phyloP scores from a whole-genome alignment of 2,113 vertebrate species.

The Thinocorus orbignyianus region DNA sequence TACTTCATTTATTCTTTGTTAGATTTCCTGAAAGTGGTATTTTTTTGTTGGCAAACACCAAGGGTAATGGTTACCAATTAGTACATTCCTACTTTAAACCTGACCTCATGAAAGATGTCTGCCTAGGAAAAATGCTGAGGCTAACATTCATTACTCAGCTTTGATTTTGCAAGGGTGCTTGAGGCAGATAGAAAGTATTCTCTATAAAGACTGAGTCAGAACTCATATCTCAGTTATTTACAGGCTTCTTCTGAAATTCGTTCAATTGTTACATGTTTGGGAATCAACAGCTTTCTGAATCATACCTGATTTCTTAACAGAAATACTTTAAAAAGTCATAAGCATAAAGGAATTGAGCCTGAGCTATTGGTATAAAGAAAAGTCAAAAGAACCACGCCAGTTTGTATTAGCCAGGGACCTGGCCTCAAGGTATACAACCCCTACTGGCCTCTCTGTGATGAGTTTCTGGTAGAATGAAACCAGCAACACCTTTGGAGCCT shows the following conservation, averaged over 20 bases:
- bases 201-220: not conserved
- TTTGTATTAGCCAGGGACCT: not conserved
- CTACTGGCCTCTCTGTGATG: slow-evolving; percentile 6
- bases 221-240: not conserved
- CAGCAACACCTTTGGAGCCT: slow-evolving; percentile 39
- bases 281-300: not conserved
- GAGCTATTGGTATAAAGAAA: not conserved
- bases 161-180: not conserved
- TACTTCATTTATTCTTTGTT: not conserved
- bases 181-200: not conserved
- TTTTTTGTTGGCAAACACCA: not conserved
- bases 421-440: slow-evolving; percentile 9
- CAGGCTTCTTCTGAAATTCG: not conserved
- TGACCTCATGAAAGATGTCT: not conserved
- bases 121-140: not conserved
- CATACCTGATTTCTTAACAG: not conserved
- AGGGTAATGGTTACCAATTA: not conserved
- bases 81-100: not conserved
- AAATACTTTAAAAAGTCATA: not conserved
- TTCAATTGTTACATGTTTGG: not conserved
- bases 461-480: slow-evolving; percentile 49
- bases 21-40: not conserved
- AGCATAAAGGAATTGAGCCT: not conserved
- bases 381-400: not conserved
- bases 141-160: not conserved